Evolutionary conservation across 2,797 vertebrate genomes (phyloP).

Genomic region (Pagetopsis macropterus): DNA sequence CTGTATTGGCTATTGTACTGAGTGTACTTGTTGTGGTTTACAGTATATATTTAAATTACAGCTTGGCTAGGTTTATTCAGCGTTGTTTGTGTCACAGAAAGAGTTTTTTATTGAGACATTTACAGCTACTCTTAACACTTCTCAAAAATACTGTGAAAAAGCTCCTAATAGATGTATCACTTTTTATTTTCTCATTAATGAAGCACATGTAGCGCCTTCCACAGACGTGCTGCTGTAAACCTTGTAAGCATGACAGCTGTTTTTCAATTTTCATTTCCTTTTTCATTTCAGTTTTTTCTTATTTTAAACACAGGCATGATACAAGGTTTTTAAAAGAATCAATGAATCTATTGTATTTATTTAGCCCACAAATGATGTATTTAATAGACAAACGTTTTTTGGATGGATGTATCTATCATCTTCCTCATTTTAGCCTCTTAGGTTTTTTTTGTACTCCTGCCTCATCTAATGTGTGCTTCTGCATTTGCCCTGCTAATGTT

Average conservation of each 20-base stretch:
- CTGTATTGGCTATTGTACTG: background rate
- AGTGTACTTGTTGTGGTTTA: background rate
- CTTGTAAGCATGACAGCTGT: constrained; percentile 36
- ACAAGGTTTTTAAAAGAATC: too few relatives aligned
- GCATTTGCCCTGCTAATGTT: background rate
- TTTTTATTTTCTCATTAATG: constrained; percentile 69
- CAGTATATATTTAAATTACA: background rate
- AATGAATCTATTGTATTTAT: too few relatives aligned
- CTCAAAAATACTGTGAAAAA: background rate
- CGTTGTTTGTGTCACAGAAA: background rate
- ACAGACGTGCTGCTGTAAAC: constrained; percentile 53
- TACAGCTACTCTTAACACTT: background rate
- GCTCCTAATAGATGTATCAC: constrained; percentile 36
- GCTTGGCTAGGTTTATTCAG: background rate
- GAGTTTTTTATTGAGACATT: background rate
- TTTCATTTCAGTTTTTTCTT: too few relatives aligned
- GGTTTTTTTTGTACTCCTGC: constrained; percentile 1
- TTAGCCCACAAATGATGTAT: too few relatives aligned
- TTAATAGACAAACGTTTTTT: too few relatives aligned
- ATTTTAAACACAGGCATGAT: too few relatives aligned
- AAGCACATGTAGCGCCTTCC: constrained; percentile 26
- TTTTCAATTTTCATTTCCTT: constrained; percentile 4
- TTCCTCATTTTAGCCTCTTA: background rate
- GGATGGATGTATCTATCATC: too few relatives aligned
- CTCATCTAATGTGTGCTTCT: constrained; percentile 19